These are phyloP conservation scores for Enteromius radiatus DNA, from an alignment of 2,797 vertebrate genomes.

Conservation along the genomic window DNA sequence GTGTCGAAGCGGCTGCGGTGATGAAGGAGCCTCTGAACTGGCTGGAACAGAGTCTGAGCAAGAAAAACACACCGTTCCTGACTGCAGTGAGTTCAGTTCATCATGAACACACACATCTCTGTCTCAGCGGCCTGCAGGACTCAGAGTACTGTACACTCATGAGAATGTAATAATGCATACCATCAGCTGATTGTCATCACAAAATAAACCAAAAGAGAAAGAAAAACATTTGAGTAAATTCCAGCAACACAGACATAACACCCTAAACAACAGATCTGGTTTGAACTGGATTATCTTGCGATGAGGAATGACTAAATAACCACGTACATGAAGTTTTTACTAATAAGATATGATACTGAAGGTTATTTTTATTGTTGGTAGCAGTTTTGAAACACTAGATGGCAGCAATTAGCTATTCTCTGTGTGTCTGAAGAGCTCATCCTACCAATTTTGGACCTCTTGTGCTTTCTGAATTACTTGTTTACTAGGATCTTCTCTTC, in stretches of 20 bases:
- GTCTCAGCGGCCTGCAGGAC: not conserved
- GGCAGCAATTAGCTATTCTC: not conserved
- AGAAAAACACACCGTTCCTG: conserved; percentile 75
- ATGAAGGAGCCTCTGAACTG: conserved; percentile 75
- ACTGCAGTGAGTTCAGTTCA: conserved; percentile 76
- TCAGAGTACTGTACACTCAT: not conserved
- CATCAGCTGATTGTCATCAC: not conserved
- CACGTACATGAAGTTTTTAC: not conserved
- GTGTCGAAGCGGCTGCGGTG: conserved; percentile 71
- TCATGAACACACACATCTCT: not conserved
- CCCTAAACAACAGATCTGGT: too few species aligned
- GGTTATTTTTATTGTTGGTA: not conserved
- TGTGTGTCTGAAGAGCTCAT: too few species aligned
- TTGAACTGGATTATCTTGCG: too few species aligned
- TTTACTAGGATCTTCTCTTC: too few species aligned
- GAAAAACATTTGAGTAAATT: too few species aligned
- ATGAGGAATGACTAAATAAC: not conserved
- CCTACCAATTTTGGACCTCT: too few species aligned
- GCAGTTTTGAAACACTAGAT: not conserved
- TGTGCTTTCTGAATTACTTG: too few species aligned
- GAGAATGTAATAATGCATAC: not conserved
- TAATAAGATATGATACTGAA: too few species aligned
- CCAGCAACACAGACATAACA: too few species aligned
- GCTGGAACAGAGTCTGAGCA: conserved; percentile 82
- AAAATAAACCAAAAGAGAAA: not conserved